phyloP scores from a whole-genome alignment of 2,797 vertebrate genomes.

The Phalloptychus januarius region DNA sequence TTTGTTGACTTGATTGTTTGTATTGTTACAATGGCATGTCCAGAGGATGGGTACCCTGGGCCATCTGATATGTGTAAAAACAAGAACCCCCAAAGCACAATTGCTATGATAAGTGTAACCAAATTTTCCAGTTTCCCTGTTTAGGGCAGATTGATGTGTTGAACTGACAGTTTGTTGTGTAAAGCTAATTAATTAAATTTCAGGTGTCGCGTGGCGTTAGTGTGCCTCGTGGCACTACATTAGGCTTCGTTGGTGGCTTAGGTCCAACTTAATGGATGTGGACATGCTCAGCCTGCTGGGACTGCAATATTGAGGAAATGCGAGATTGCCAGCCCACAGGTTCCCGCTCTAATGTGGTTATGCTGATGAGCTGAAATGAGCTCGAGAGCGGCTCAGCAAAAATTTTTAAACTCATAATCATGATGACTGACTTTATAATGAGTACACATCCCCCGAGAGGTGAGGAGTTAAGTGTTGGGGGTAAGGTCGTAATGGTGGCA shows the following conservation, averaged over 20 bases:
- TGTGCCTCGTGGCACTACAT: slow-evolving; percentile 64
- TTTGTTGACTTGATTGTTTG: slow-evolving; percentile 60
- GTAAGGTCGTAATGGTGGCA: slow-evolving; percentile 48
- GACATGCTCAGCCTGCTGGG: slow-evolving; percentile 74
- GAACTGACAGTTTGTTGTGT: slow-evolving; percentile 62
- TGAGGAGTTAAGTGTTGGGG: slow-evolving; percentile 63
- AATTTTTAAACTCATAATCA: slow-evolving; percentile 80
- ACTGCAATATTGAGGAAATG: slow-evolving; percentile 72
- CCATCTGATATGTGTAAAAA: slow-evolving; percentile 17
- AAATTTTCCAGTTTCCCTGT: slow-evolving; percentile 39
- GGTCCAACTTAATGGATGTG: slow-evolving; percentile 75
- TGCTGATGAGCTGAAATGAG: slow-evolving; percentile 79
- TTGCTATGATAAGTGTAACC: slow-evolving; percentile 27
- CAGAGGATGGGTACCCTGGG: slow-evolving; percentile 21
- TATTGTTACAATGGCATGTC: slow-evolving; percentile 33
- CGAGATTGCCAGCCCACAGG: slow-evolving; percentile 77
- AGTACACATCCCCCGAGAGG: slow-evolving; percentile 69
- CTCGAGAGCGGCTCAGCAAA: slow-evolving; percentile 75
- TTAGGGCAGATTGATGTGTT: slow-evolving; percentile 64
- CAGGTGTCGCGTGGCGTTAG: slow-evolving; percentile 61
- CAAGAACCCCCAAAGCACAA: slow-evolving; percentile 14
- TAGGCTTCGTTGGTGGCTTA: slow-evolving; percentile 65
- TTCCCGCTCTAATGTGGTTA: slow-evolving; percentile 79
- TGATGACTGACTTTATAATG: slow-evolving; percentile 80
- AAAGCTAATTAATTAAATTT: slow-evolving; percentile 75